A percentile compares a stretch with the other conserved stretches of the same genome.
Evolutionary conservation across 2,888 invertebrate genomes (phyloP).

Genomic region (Trissoscelio sp.): DNA sequence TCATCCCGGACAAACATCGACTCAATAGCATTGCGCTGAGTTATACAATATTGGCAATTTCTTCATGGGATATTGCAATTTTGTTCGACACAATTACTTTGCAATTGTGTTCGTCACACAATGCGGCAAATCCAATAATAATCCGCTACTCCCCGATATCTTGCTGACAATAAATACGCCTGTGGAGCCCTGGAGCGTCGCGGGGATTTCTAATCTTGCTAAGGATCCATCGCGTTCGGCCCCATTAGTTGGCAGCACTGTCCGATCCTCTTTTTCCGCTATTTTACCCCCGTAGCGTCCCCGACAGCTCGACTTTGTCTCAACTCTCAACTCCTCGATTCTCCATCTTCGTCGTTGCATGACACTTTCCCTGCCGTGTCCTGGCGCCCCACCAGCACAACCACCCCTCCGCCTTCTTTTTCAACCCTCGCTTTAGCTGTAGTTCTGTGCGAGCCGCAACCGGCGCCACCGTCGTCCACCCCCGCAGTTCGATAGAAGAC

Average conservation of each 20-base stretch:
- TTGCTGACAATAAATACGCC: slow-evolving; percentile 16
- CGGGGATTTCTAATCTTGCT: slow-evolving; percentile 25
- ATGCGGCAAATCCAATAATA: slow-evolving; percentile 54
- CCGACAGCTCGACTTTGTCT: slow-evolving; percentile 34
- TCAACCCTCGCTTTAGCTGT: slow-evolving; percentile 58
- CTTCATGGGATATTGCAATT: slow-evolving; percentile 44
- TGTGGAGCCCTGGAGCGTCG: neutral
- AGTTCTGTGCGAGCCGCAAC: slow-evolving; percentile 52
- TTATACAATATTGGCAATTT: slow-evolving; percentile 43
- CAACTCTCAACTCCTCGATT: slow-evolving; percentile 40
- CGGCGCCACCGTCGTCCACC: slow-evolving; percentile 82
- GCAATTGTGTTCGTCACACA: slow-evolving; percentile 44
- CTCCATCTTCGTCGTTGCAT: slow-evolving; percentile 55
- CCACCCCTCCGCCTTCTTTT: slow-evolving; percentile 47
- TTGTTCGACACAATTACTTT: slow-evolving; percentile 27
- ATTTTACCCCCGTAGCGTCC: slow-evolving; percentile 22
- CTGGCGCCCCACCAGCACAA: slow-evolving; percentile 23
- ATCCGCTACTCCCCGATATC: neutral
- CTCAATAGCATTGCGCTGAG: slow-evolving; percentile 1
- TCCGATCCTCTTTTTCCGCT: slow-evolving; percentile 37
- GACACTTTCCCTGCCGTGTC: slow-evolving; percentile 64
- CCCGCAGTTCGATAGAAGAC: slow-evolving; percentile 83
- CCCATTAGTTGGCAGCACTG: slow-evolving; percentile 55
- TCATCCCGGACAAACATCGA: slow-evolving; percentile 16
- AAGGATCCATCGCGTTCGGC: slow-evolving; percentile 24